Base-by-base conservation (phyloP, 2,113 vertebrate genomes). In the Perognathus longimembris region DNA sequence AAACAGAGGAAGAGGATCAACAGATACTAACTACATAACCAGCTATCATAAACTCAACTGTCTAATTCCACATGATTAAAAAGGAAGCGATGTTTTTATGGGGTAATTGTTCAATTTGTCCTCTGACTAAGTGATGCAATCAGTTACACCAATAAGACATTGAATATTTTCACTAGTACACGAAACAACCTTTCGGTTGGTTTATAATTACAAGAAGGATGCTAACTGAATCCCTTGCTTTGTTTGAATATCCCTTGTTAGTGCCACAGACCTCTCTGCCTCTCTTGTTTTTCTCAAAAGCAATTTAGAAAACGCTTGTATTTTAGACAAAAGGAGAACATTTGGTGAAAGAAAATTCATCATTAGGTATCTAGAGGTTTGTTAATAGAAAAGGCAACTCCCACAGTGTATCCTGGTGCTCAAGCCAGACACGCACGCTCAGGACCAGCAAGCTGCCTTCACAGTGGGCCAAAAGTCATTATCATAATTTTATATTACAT, bases 341-440 rank as follows among this genome's bases (percentile, higher is more conserved):
- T 99, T 99, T 99, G 99, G 99, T 98, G 99, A 99, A 99, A 99
- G 99, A 99, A 99, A 99, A 99, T 99, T 99, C 99, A 99, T 99
- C 99, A 99, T 99, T 99, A 99, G 99, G 99, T 99, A 99, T 99
- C 99, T 99, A 99, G 99, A 99, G 99, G 99, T 99, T 99, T 99
- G 99, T 99, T 99, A 99, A 99, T 99, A 99, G 99, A 99, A 99
- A 99, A 99, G 99, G 99, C 98, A 99, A 98, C 98, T 99, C 99
- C 99, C 99, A 99, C 99, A 98, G 99, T 99, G 99, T 98, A 98
- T 98, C 98, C 98, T 98, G 98, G 98, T 98, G 99, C 99, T 99
- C 98, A 98, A 98, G 99, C 99, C 99, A 99, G 99, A 98, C 99
- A 99, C 98, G 99, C 98, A 99, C 98, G 99, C 98, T 98, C 99